Conservation (phyloP, 2,888 invertebrate genomes). For the Andrena minutula region DNA sequence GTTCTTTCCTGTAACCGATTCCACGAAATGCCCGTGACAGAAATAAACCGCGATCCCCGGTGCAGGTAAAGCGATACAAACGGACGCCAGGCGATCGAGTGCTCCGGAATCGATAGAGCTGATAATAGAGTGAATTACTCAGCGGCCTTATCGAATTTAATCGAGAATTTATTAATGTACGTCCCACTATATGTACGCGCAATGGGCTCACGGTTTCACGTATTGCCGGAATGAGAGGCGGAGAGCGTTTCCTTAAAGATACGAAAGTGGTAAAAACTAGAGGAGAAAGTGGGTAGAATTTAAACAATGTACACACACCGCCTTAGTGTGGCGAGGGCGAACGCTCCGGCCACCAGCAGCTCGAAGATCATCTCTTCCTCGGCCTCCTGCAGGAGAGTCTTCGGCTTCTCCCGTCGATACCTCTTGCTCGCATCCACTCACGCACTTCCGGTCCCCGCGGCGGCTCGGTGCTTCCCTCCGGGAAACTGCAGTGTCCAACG, state of each 20-base stretch:
- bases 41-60: slow-evolving; percentile 36
- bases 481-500: slow-evolving; percentile 14
- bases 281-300: slow-evolving; percentile 76
- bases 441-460: slow-evolving; percentile 67
- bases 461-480: slow-evolving; percentile 26
- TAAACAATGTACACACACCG: slow-evolving; percentile 85
- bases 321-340: slow-evolving; percentile 84
- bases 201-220: background rate
- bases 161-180: background rate
- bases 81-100: slow-evolving; percentile 13
- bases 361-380: slow-evolving; percentile 84
- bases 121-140: slow-evolving; percentile 2
- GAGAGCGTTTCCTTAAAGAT: background rate
- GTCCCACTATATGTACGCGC: background rate
- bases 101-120: background rate
- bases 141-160: slow-evolving; percentile 6
- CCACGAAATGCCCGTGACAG: slow-evolving; percentile 49
- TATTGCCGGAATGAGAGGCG: background rate
- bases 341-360: slow-evolving; percentile 84
- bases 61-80: slow-evolving; percentile 27
- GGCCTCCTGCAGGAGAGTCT: slow-evolving; percentile 79
- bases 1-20: slow-evolving; percentile 58
- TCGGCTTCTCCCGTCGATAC: slow-evolving; percentile 76
- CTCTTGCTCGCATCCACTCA: slow-evolving; percentile 78
- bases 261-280: slow-evolving; percentile 35